phyloP scores from a whole-genome alignment of 2,888 invertebrate species.

The Resseliella maxima region DNA sequence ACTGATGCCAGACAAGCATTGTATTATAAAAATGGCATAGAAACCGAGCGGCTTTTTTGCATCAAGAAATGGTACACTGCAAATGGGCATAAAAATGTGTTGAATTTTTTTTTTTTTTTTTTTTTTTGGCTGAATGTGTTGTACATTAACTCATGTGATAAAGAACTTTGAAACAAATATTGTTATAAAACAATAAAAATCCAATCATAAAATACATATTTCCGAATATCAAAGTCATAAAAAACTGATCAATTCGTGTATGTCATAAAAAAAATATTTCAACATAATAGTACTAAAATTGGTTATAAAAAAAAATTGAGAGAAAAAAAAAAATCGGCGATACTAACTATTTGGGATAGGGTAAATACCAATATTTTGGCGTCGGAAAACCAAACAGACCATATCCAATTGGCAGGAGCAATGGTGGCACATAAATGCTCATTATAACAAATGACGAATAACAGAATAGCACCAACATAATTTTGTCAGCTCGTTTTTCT shows the following conservation, averaged over 20 bases:
- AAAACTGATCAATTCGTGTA: too few relatives aligned
- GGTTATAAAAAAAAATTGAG: not conserved
- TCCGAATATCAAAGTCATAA: too few relatives aligned
- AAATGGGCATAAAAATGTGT: not conserved
- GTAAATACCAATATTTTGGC: not conserved
- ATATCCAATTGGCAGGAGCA: not conserved
- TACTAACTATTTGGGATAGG: not conserved
- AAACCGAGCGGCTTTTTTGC: not conserved
- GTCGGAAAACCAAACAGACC: not conserved
- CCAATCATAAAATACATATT: too few relatives aligned
- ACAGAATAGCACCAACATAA: not conserved
- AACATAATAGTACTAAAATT: not conserved
- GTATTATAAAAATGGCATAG: not conserved
- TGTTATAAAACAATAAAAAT: too few relatives aligned
- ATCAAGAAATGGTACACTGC: not conserved
- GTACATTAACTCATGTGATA: not conserved
- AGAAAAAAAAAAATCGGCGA: not conserved
- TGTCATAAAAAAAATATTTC: too few relatives aligned
- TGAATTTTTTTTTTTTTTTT: too few relatives aligned
- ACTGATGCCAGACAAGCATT: not conserved
- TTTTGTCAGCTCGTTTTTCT: not conserved
- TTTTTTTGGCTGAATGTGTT: too few relatives aligned
- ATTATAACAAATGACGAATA: not conserved
- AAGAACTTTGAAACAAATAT: not conserved
- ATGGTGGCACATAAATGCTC: not conserved